Conservation (phyloP, 1,140 invertebrate genomes). For the Halotydeus destructor region DNA sequence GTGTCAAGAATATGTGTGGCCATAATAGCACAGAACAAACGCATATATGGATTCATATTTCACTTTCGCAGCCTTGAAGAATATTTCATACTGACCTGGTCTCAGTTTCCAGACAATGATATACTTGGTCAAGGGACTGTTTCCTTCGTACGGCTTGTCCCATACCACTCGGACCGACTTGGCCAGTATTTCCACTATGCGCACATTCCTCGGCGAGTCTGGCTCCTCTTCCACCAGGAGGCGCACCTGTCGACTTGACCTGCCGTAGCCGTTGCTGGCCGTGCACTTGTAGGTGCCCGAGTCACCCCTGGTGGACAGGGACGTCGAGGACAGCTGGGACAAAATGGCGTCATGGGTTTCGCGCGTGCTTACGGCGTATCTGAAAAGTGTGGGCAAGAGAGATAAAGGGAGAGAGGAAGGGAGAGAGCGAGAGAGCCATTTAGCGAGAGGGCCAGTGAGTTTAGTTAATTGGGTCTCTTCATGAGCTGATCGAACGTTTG, state of each 20-base stretch:
- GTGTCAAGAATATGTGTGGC: too few species aligned
- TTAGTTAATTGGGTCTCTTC: too few species aligned
- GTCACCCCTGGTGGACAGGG: slow-evolving; percentile 52
- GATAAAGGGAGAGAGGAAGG: too few species aligned
- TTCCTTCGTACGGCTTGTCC: slow-evolving; percentile 53
- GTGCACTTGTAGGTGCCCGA: slow-evolving; percentile 65
- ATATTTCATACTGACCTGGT: too few species aligned
- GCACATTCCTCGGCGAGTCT: slow-evolving; percentile 22
- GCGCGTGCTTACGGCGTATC: slow-evolving; percentile 14
- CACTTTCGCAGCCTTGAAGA: too few species aligned
- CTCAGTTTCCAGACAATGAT: slow-evolving; percentile 55
- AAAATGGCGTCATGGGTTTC: slow-evolving; percentile 37
- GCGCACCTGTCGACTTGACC: slow-evolving; percentile 21
- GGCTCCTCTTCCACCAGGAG: slow-evolving; percentile 19
- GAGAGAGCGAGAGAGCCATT: too few species aligned
- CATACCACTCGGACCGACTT: slow-evolving; percentile 43
- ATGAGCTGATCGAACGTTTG: too few species aligned
- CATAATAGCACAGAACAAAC: too few species aligned
- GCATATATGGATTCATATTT: too few species aligned
- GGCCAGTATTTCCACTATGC: slow-evolving; percentile 23
- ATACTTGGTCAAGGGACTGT: slow-evolving; percentile 46
- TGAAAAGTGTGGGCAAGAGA: not conserved
- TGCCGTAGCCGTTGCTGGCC: slow-evolving; percentile 62
- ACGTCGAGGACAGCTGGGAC: slow-evolving; percentile 53
- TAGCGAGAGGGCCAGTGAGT: too few species aligned